These are phyloP conservation scores for Alligator sinensis DNA, from an alignment of 2,113 vertebrate genomes.

Conservation along the genomic window DNA sequence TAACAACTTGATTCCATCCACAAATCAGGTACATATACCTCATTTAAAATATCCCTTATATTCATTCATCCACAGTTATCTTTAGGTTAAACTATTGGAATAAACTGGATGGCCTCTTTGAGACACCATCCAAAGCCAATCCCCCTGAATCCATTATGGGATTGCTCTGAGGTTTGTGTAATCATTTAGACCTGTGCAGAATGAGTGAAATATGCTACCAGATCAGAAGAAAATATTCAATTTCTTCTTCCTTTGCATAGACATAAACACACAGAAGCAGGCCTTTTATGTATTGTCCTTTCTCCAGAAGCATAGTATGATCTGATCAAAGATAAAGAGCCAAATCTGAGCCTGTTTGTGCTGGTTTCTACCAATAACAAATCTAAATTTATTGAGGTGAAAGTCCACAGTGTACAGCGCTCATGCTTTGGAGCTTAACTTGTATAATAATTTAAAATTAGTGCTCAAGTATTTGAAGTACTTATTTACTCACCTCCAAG, in stretches of 20 bases:
- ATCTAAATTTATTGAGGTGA: not conserved
- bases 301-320: not conserved
- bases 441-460: too few relatives aligned
- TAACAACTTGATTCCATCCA: not conserved
- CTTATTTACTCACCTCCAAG: too few relatives aligned
- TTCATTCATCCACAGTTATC: not conserved
- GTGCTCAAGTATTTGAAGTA: too few relatives aligned
- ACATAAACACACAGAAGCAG: not conserved
- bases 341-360: not conserved
- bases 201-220: not conserved
- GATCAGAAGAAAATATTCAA: not conserved
- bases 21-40: not conserved
- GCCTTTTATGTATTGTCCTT: not conserved
- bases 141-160: not conserved
- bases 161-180: not conserved
- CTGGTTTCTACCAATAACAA: fast-evolving
- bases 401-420: not conserved
- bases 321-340: not conserved
- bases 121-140: not conserved
- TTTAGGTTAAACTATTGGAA: not conserved
- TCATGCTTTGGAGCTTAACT: too few relatives aligned
- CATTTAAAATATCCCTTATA: not conserved
- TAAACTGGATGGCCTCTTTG: not conserved
- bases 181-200: not conserved
- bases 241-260: not conserved